These are phyloP conservation scores for Oenanthe melanoleuca DNA, from an alignment of 2,113 vertebrate species.

Conservation along the genomic window DNA sequence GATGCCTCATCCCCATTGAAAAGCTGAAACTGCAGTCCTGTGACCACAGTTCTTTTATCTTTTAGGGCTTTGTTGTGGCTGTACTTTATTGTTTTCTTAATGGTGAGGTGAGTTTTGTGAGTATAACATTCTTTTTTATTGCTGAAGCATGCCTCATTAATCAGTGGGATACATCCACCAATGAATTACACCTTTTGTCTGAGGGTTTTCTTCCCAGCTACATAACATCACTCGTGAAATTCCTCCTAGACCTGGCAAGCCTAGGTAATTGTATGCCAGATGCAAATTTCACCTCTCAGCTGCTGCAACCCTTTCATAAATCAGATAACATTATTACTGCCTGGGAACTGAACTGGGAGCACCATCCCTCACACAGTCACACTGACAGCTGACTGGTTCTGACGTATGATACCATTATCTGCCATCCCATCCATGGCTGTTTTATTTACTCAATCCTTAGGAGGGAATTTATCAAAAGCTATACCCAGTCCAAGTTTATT, in stretches of 20 bases:
- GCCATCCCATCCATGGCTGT: background rate
- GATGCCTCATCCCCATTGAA: background rate
- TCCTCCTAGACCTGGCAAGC: background rate
- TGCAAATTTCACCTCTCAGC: background rate
- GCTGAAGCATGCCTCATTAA: background rate
- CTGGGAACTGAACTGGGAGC: background rate
- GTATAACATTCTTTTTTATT: background rate
- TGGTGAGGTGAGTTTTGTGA: conserved; percentile 84
- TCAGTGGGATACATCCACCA: background rate
- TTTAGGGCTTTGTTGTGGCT: conserved; percentile 93
- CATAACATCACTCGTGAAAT: background rate
- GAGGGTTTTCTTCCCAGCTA: background rate
- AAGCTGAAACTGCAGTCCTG: background rate
- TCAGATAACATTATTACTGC: background rate
- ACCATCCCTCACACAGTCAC: background rate
- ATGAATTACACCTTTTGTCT: background rate
- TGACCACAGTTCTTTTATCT: conserved; percentile 13
- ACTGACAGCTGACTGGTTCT: background rate
- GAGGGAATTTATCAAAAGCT: background rate
- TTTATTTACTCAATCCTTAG: background rate
- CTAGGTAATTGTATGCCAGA: background rate
- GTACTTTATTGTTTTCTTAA: conserved; percentile 98
- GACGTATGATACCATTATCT: background rate
- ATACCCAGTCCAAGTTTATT: background rate
- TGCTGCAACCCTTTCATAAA: background rate